Evolutionary conservation across 2,888 invertebrate species (phyloP).

Genomic region (Lysandra coridon): DNA sequence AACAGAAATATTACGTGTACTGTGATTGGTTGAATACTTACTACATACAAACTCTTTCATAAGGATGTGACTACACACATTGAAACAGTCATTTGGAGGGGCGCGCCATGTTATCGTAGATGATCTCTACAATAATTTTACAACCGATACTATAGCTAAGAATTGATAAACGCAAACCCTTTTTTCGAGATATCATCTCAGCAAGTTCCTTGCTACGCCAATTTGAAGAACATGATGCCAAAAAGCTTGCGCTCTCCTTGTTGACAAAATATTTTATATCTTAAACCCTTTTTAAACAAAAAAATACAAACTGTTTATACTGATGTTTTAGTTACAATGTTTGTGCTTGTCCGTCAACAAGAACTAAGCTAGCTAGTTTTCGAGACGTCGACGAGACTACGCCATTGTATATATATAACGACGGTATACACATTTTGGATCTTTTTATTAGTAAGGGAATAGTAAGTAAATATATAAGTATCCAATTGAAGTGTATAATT

Average conservation of each 20-base stretch:
- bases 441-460: not conserved
- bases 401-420: not conserved
- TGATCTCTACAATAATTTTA: not conserved
- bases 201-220: not conserved
- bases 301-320: not conserved
- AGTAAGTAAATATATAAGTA: not conserved
- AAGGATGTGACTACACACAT: no score
- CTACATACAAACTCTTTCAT: no score
- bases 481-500: conserved; percentile 2
- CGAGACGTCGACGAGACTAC: no score
- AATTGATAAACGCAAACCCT: not conserved
- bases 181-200: not conserved
- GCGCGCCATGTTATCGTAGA: no score
- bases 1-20: no score
- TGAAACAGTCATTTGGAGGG: no score
- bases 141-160: not conserved
- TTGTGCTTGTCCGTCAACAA: not conserved
- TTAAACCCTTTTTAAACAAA: not conserved
- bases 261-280: not conserved
- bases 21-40: no score
- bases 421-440: not conserved
- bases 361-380: not conserved
- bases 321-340: not conserved
- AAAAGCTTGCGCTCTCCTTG: not conserved
- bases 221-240: not conserved